phyloP scores from a whole-genome alignment of 2,113 vertebrate species.

The Redunca redunca region DNA sequence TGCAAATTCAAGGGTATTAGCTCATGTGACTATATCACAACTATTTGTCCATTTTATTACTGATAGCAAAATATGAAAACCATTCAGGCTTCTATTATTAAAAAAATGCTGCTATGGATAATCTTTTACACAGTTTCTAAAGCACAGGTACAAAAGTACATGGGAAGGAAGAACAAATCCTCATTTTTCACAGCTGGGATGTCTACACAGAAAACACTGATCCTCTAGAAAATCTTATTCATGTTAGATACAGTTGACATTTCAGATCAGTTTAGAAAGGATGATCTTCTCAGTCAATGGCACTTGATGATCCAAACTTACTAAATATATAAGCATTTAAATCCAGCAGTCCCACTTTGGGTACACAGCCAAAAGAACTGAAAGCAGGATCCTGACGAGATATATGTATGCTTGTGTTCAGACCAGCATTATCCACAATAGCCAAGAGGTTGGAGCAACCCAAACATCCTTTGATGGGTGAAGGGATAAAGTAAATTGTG shows the following conservation, averaged over 20 bases:
- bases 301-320: not conserved
- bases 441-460: not conserved
- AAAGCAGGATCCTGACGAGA: not conserved
- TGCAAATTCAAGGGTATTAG: not conserved
- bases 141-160: not conserved
- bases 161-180: not conserved
- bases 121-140: not conserved
- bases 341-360: not conserved
- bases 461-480: not conserved
- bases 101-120: not conserved
- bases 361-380: not conserved
- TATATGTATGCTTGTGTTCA: not conserved
- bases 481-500: not conserved
- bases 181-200: not conserved
- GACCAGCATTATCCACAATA: not conserved
- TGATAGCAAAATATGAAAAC: not conserved
- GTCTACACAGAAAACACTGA: not conserved
- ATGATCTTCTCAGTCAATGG: not conserved
- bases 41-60: not conserved
- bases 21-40: not conserved
- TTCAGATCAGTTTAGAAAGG: not conserved
- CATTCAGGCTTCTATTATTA: not conserved
- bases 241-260: not conserved
- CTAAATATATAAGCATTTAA: not conserved
- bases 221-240: not conserved